Evolutionary conservation across 1,140 invertebrate genomes (phyloP).

Genomic region (Dysdera silvatica): DNA sequence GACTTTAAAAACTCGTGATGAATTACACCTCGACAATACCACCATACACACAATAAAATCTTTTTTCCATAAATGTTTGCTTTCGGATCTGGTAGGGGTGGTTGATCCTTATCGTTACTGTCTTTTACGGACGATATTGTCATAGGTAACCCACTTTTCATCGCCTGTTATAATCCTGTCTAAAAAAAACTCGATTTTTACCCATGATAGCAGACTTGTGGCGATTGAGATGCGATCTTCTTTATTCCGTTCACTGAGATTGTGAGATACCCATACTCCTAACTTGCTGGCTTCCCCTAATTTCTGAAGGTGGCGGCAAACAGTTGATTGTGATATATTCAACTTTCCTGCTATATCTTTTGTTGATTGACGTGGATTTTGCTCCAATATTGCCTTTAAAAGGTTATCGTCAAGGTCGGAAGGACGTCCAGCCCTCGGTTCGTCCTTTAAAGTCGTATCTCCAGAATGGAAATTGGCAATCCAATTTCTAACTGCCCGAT

Average conservation of each 20-base stretch:
- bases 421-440: neutral
- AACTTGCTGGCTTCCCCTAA: neutral
- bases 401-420: neutral
- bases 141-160: neutral
- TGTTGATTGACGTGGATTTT: neutral
- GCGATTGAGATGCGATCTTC: too few species aligned
- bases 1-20: constrained; percentile 16
- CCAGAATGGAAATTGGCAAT: neutral
- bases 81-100: neutral
- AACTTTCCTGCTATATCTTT: neutral
- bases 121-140: neutral
- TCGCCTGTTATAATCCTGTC: neutral
- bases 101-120: neutral
- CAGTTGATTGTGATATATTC: neutral
- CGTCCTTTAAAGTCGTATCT: neutral
- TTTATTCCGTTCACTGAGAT: neutral
- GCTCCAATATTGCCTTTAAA: neutral
- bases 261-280: neutral
- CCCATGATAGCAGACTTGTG: neutral
- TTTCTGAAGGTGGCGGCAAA: neutral
- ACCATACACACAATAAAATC: neutral
- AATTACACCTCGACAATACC: neutral
- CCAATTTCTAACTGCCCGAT: neutral
- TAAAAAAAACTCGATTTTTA: neutral
- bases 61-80: neutral